Percentiles rank a stretch among this genome's conserved stretches.
Conservation (phyloP, 2,797 vertebrate genomes). For the Borostomias antarcticus region DNA sequence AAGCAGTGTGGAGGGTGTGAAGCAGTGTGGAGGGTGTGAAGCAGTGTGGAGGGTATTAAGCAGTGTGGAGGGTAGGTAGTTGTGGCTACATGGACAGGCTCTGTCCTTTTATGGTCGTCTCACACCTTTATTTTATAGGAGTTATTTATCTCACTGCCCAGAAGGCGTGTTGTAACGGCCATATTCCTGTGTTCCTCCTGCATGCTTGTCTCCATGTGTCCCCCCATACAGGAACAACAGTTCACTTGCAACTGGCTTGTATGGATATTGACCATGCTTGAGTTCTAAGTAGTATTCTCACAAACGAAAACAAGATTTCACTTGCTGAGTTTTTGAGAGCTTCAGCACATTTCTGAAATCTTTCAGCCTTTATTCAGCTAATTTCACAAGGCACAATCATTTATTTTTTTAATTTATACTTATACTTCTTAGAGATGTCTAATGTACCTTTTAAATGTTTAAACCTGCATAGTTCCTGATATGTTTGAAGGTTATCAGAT, state of each 20-base stretch:
- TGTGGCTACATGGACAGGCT: slow-evolving; percentile 70
- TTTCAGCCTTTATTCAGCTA: slow-evolving; percentile 74
- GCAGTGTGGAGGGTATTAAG: too few species aligned
- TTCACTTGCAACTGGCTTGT: slow-evolving; percentile 70
- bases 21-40: too few species aligned
- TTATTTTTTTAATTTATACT: slow-evolving; percentile 79
- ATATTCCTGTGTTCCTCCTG: slow-evolving; percentile 66
- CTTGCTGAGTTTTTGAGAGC: slow-evolving; percentile 68
- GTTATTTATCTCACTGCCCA: slow-evolving; percentile 48
- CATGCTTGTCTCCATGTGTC: slow-evolving; percentile 65
- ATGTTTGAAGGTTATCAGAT: slow-evolving; percentile 55
- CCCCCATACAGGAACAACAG: slow-evolving; percentile 60
- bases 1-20: too few species aligned
- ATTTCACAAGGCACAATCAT: slow-evolving; percentile 72
- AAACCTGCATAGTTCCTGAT: slow-evolving; percentile 70
- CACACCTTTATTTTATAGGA: slow-evolving; percentile 61
- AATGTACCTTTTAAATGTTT: slow-evolving; percentile 77
- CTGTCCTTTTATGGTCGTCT: slow-evolving; percentile 52
- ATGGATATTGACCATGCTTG: slow-evolving; percentile 66
- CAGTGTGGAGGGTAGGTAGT: slow-evolving; percentile 64
- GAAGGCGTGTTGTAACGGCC: slow-evolving; percentile 76
- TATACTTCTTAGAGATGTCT: slow-evolving; percentile 54
- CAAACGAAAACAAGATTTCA: slow-evolving; percentile 69
- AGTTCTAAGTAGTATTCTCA: slow-evolving; percentile 65
- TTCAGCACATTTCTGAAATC: slow-evolving; percentile 78